These are phyloP conservation scores for Greenwoodochromis staneri DNA, from an alignment of 2,113 vertebrate species.

Conservation along the genomic window DNA sequence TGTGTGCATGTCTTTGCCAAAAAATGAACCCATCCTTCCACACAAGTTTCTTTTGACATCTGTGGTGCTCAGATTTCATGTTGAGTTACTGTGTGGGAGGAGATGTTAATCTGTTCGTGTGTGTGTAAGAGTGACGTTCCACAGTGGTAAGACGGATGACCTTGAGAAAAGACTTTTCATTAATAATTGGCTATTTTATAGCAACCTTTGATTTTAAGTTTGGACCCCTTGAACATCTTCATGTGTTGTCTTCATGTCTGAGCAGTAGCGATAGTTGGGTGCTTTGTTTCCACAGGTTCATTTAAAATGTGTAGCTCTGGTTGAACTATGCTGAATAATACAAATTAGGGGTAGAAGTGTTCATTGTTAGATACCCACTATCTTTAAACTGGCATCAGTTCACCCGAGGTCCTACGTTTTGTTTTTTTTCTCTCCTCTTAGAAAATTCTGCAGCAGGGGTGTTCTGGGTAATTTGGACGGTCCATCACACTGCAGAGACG, in stretches of 20 bases:
- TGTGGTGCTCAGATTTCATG: constrained; percentile 52
- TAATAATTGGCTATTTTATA: constrained; percentile 65
- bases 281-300: not conserved
- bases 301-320: not conserved
- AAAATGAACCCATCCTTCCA: constrained; percentile 32
- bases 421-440: not conserved
- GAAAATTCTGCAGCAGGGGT: not conserved
- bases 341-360: not conserved
- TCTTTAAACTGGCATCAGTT: not conserved
- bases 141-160: constrained; percentile 42
- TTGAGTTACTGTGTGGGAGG: constrained; percentile 44
- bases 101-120: constrained; percentile 12
- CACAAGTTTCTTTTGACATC: constrained; percentile 53
- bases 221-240: constrained; percentile 41
- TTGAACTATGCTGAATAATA: not conserved
- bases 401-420: not conserved
- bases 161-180: constrained; percentile 68
- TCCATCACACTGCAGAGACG: not conserved
- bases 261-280: not conserved
- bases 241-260: constrained; percentile 35
- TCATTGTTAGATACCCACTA: not conserved
- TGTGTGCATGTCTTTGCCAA: constrained; percentile 18
- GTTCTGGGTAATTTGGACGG: not conserved
- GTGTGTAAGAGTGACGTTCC: constrained; percentile 11
- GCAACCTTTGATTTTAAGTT: constrained; percentile 46